Evolutionary conservation across 2,888 invertebrate species (phyloP).

Genomic region (Incurvaria masculella): DNA sequence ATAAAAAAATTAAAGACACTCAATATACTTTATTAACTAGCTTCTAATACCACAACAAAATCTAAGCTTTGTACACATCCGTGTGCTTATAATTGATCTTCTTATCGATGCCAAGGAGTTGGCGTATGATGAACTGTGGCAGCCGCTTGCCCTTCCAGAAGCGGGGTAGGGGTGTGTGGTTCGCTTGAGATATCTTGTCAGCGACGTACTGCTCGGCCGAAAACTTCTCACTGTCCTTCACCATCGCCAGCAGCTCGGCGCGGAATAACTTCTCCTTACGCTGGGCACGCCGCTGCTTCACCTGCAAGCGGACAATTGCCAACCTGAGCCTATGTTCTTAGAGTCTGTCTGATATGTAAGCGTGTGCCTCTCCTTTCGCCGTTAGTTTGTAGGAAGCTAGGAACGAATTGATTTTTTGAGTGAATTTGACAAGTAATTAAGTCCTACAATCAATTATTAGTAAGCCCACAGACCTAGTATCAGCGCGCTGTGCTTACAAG

Average conservation of each 20-base stretch:
- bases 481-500: no score
- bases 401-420: no score
- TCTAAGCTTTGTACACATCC: constrained; percentile 42
- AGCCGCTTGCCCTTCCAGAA: constrained; percentile 60
- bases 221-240: constrained; percentile 72
- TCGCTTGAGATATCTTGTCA: constrained; percentile 59
- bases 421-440: no score
- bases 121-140: constrained; percentile 64
- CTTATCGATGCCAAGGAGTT: constrained; percentile 62
- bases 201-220: constrained; percentile 70
- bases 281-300: constrained; percentile 65
- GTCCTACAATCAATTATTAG: no score
- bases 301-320: no score
- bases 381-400: no score
- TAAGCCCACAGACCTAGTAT: no score
- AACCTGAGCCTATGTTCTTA: no score
- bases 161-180: constrained; percentile 57
- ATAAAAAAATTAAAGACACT: no score
- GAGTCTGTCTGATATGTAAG: no score
- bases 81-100: constrained; percentile 48
- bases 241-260: constrained; percentile 62
- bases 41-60: constrained; percentile 5
- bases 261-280: constrained; percentile 78
- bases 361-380: no score
- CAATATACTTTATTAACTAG: constrained; percentile 15